Percentiles rank a stretch among this genome's conserved stretches.
phyloP scores from a whole-genome alignment of 2,888 invertebrate species.

The Calameuta filiformis region DNA sequence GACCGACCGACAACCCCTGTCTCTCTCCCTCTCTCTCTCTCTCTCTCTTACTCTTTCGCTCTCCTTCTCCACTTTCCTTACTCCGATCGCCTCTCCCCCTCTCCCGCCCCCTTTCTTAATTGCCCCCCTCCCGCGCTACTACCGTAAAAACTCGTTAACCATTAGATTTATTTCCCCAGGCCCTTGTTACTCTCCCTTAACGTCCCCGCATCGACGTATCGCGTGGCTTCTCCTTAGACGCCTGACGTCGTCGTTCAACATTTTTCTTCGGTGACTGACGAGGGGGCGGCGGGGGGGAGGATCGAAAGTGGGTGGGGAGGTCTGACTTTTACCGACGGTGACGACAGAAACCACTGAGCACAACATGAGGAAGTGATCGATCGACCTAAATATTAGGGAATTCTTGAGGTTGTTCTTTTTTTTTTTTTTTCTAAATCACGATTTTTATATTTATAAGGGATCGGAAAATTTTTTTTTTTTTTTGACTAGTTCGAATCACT shows the following conservation, averaged over 20 bases:
- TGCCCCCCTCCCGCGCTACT: constrained; percentile 43
- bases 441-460: background rate
- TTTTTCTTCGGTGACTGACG: constrained; percentile 36
- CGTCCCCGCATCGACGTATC: constrained; percentile 7
- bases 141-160: constrained; percentile 63
- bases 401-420: background rate
- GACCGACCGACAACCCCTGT: constrained; percentile 12
- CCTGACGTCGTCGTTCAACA: background rate
- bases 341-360: background rate
- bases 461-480: background rate
- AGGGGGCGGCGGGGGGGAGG: no score
- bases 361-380: background rate
- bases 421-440: background rate
- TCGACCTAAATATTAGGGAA: background rate
- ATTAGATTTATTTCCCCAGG: constrained; percentile 56
- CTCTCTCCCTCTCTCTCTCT: constrained; percentile 8
- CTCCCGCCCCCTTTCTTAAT: constrained; percentile 51
- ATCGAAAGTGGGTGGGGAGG: background rate
- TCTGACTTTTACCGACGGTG: background rate
- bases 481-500: background rate
- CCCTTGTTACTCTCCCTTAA: constrained; percentile 13
- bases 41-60: constrained; percentile 17
- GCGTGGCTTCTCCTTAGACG: constrained; percentile 5
- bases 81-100: constrained; percentile 34
- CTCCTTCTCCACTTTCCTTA: constrained; percentile 29